A percentile compares a stretch with the other conserved stretches of the same genome.
Conservation (phyloP, 2,888 invertebrate species). For the Nebria salina region DNA sequence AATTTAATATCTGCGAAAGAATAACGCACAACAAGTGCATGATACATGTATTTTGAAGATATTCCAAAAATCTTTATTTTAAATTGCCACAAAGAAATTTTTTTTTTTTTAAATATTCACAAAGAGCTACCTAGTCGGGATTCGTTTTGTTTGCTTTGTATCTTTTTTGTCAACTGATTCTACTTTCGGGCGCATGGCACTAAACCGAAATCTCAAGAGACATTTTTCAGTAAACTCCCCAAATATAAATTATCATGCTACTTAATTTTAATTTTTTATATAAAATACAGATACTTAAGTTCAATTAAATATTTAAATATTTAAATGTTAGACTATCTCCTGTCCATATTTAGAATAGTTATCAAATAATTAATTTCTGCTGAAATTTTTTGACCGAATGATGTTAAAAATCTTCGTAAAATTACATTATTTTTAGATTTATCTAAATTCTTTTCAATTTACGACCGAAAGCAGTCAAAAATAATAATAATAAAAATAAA, state of each 20-base stretch:
- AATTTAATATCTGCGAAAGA: not conserved
- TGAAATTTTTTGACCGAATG: too few relatives aligned
- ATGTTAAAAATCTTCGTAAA: too few relatives aligned
- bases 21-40: not conserved
- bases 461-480: too few relatives aligned
- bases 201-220: not conserved
- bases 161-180: not conserved
- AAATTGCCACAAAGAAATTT: not conserved
- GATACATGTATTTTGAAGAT: not conserved
- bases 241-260: not conserved
- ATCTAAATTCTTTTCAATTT: too few relatives aligned
- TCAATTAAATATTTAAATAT: too few relatives aligned
- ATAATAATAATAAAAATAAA: too few relatives aligned
- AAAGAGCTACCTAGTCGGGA: not conserved
- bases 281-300: too few relatives aligned
- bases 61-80: not conserved
- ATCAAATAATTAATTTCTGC: too few relatives aligned
- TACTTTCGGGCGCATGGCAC: not conserved
- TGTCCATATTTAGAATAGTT: too few relatives aligned
- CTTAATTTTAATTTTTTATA: not conserved
- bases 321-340: too few relatives aligned
- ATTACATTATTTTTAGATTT: too few relatives aligned
- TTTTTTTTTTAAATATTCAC: not conserved
- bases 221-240: not conserved
- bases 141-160: not conserved